A percentile compares a stretch with the other conserved stretches of the same genome.
Evolutionary conservation across 2,113 vertebrate genomes (phyloP).

Genomic region (Nymphicus hollandicus): DNA sequence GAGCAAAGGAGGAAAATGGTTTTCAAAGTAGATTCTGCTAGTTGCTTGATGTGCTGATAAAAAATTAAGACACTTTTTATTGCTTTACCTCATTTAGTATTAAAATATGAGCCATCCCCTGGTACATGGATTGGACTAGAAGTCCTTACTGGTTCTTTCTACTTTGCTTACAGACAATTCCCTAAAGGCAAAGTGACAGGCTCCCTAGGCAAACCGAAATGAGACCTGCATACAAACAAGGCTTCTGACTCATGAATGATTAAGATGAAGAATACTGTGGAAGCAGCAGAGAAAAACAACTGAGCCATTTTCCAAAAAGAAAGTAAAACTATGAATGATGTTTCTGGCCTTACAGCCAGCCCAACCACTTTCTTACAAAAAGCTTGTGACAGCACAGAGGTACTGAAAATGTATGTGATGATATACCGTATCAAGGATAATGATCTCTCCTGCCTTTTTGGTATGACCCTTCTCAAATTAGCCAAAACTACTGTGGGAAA

Average conservation of each 20-base stretch:
- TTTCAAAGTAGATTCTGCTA: background rate
- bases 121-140: background rate
- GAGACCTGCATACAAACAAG: constrained; percentile 6
- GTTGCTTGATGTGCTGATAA: background rate
- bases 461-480: constrained; percentile 9
- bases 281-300: background rate
- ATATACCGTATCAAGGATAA: background rate
- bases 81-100: constrained; percentile 8
- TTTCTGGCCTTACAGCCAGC: background rate
- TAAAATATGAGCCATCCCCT: background rate
- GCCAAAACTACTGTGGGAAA: background rate
- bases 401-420: background rate
- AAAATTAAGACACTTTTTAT: constrained; percentile 19
- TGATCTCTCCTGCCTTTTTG: background rate
- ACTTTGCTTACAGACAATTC: background rate
- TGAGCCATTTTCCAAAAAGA: background rate
- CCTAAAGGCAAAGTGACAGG: background rate
- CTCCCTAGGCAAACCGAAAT: background rate
- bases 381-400: background rate
- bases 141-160: background rate
- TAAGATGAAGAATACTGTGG: background rate
- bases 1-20: background rate
- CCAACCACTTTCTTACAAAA: background rate
- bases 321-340: background rate
- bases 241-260: constrained; percentile 2